Conservation (phyloP, 1,140 invertebrate species). For the Dryas iulia region DNA sequence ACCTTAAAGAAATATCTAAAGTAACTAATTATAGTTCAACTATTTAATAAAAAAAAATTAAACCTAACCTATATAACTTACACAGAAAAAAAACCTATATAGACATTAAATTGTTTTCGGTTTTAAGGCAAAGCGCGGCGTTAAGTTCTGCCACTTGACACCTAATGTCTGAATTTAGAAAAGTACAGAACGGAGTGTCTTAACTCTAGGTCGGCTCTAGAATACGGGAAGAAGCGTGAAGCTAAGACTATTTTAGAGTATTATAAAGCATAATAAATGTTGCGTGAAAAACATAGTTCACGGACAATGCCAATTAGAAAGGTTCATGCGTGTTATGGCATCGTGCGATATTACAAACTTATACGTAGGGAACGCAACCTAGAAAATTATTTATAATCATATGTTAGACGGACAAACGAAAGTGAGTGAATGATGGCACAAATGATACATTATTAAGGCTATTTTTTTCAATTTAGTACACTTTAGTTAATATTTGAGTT, state of each 20-base stretch:
- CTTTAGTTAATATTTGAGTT: not conserved
- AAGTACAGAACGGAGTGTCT: no score
- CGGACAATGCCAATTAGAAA: slow-evolving; percentile 36
- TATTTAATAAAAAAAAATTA: no score
- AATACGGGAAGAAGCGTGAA: no score
- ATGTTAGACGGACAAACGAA: slow-evolving; percentile 16
- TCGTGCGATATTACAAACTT: slow-evolving; percentile 45
- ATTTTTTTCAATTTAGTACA: not conserved
- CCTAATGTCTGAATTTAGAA: no score
- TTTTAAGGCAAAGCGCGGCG: no score
- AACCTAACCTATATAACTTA: no score
- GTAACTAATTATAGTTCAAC: no score
- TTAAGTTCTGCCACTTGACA: no score
- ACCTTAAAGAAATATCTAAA: no score
- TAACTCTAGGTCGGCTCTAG: no score
- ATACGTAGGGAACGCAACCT: slow-evolving; percentile 42
- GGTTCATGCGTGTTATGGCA: slow-evolving; percentile 34
- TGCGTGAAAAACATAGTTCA: slow-evolving; percentile 14
- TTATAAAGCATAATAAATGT: not conserved
- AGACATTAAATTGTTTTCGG: no score
- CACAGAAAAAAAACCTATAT: no score
- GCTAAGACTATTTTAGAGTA: not conserved
- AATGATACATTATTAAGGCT: not conserved
- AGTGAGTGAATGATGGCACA: not conserved
- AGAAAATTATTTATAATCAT: slow-evolving; percentile 58